These are phyloP conservation scores for Rhyzopertha dominica DNA, from an alignment of 1,140 invertebrate genomes.

Conservation along the genomic window DNA sequence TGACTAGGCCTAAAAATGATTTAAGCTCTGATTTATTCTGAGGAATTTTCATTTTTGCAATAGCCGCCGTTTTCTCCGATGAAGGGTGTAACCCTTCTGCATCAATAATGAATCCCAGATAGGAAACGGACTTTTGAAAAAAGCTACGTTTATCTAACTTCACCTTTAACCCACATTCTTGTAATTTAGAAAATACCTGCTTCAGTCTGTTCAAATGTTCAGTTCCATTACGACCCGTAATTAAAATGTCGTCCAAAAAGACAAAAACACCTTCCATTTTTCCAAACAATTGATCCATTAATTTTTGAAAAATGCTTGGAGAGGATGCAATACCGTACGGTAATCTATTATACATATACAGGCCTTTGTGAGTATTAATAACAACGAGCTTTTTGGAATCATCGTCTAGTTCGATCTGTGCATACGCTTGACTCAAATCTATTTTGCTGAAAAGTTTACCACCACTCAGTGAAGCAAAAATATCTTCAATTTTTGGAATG, in stretches of 20 bases:
- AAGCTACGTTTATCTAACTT: constrained; percentile 26
- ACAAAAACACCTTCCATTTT: constrained; percentile 15
- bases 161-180: constrained; percentile 19
- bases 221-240: constrained; percentile 15
- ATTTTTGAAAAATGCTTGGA: constrained; percentile 31
- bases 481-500: too few relatives aligned
- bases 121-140: constrained; percentile 16
- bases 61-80: too few relatives aligned
- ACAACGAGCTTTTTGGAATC: not conserved
- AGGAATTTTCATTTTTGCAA: too few relatives aligned
- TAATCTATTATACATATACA: constrained; percentile 34
- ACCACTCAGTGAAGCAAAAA: not conserved
- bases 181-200: constrained; percentile 9
- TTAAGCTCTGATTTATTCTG: too few relatives aligned
- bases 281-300: constrained; percentile 33
- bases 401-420: constrained; percentile 2
- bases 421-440: constrained; percentile 13
- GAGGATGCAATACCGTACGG: constrained; percentile 39
- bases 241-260: constrained; percentile 29
- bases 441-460: constrained; percentile 11
- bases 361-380: constrained; percentile 26
- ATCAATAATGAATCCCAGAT: too few relatives aligned
- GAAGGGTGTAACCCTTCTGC: too few relatives aligned
- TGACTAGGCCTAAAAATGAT: too few relatives aligned
- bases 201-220: constrained; percentile 16